Evolutionary conservation across 2,888 invertebrate species (phyloP), one percentile per base, ranked within the genome.

Genomic region (Drosophila barbarae): DNA sequence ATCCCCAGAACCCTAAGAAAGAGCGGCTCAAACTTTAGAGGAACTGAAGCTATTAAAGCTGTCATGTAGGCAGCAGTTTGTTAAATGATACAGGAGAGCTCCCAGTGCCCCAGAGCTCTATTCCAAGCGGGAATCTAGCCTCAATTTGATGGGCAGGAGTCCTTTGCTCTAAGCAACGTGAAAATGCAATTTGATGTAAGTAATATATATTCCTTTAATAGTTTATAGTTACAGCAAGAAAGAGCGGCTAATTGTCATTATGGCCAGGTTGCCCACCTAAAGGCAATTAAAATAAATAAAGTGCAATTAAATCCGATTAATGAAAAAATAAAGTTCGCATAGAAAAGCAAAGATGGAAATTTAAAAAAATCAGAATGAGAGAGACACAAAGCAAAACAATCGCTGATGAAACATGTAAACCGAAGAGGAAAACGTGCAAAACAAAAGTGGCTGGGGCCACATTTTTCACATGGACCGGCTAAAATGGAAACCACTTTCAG

Each of bases 401-500:
- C 52, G 73, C 39, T 32, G 34, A 15, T 51, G 44, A 55, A 71
- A 71, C 71, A 41, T 15, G 32, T 56, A 64, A 67, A 57, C 39
- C 44, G 42, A 44, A 49, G 23, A 46, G 71, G 55, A 55, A 59
- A 69, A 69, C 69, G 41, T 41, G 52, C 12, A 10, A 42, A 54
- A 18, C 51, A 55, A 35, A 55, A 60, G 46, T 60, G 59, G 59
- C 58, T 5, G 44, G 23, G 21, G 59, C 59, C 23, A 41, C 35
- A 63, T 39, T 60, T 69, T 34, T 44, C 69, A 50, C 53, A 67
- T 44, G 49, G 53, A 30, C 38, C 30, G 54, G 26, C 69, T 49
- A 41, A 60, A 63, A 57, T 54, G 41, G 41, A 64, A 69, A 73
- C 68, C 68, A 82, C 79, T 81, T 77, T 78, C 76, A 73, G 65